Percentiles rank a stretch among this genome's conserved stretches.
Evolutionary conservation across 1,140 invertebrate species (phyloP).

Genomic region (Steinernema feltiae): DNA sequence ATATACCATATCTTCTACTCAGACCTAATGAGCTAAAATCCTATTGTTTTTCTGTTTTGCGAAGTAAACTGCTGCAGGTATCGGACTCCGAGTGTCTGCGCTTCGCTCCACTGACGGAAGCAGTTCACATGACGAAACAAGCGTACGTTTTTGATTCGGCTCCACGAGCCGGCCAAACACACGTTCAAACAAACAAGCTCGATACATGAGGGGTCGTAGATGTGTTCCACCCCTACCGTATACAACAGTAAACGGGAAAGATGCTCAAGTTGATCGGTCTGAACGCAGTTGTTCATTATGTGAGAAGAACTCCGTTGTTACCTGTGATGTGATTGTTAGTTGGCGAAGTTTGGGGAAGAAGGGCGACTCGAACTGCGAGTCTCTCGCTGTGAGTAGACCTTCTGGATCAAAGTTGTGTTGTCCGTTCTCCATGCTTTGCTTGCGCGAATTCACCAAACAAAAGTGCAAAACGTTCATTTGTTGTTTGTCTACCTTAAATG

Average conservation of each 20-base stretch:
- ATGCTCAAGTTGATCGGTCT: slow-evolving; percentile 52
- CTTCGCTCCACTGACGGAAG: slow-evolving; percentile 54
- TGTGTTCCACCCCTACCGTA: slow-evolving; percentile 48
- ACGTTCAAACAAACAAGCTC: slow-evolving; percentile 46
- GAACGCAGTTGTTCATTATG: not conserved
- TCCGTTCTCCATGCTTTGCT: slow-evolving; percentile 9
- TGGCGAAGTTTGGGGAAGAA: slow-evolving; percentile 53
- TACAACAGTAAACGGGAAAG: slow-evolving; percentile 47
- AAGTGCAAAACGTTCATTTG: slow-evolving; percentile 47
- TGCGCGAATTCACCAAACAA: slow-evolving; percentile 36
- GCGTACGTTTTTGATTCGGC: slow-evolving; percentile 50
- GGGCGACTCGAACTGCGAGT: slow-evolving; percentile 20
- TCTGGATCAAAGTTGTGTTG: not conserved
- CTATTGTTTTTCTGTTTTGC: not conserved
- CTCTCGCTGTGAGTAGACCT: slow-evolving; percentile 30
- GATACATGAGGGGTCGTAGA: slow-evolving; percentile 47
- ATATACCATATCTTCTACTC: not conserved
- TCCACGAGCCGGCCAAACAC: slow-evolving; percentile 41
- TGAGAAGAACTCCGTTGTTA: slow-evolving; percentile 23
- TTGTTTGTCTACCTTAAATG: slow-evolving; percentile 50
- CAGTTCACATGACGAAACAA: slow-evolving; percentile 51
- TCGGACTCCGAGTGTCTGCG: slow-evolving; percentile 46
- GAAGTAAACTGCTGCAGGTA: slow-evolving; percentile 50
- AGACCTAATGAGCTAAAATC: no score
- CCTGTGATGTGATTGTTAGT: slow-evolving; percentile 52